A percentile compares a stretch with the other conserved stretches of the same genome.
phyloP scores from a whole-genome alignment of 2,888 invertebrate genomes.

The Caenorhabditis doughertyi region DNA sequence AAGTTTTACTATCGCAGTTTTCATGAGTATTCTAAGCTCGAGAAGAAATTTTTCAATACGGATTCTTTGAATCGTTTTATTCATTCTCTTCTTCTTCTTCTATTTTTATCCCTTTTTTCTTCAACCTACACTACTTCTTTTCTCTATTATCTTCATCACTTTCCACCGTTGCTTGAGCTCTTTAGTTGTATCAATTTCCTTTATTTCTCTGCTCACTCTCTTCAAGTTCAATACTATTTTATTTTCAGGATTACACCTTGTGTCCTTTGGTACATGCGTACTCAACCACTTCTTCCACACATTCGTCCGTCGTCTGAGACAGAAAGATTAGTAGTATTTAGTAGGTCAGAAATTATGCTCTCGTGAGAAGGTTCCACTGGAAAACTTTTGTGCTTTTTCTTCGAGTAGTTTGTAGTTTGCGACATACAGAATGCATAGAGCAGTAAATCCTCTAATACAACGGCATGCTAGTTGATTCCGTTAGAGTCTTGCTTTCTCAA shows the following conservation, averaged over 20 bases:
- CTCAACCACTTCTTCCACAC: slow-evolving; percentile 25
- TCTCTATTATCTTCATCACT: too few species aligned
- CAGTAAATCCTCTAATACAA: too few species aligned
- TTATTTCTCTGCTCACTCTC: slow-evolving; percentile 14
- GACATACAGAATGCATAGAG: too few species aligned
- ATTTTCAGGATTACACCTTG: slow-evolving; percentile 25
- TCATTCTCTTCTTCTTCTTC: not conserved
- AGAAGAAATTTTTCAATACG: not conserved
- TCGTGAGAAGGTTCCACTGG: too few species aligned
- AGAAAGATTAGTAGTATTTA: slow-evolving; percentile 29
- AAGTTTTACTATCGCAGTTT: too few species aligned
- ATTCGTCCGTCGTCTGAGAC: not conserved
- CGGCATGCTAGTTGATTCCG: too few species aligned
- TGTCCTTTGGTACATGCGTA: slow-evolving; percentile 44
- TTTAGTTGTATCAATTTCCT: slow-evolving; percentile 36
- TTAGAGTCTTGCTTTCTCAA: not conserved
- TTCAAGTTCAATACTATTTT: slow-evolving; percentile 11
- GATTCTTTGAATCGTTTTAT: not conserved
- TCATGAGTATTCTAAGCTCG: too few species aligned
- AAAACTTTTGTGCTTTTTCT: not conserved
- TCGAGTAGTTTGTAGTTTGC: too few species aligned
- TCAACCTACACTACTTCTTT: not conserved
- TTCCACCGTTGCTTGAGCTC: not conserved
- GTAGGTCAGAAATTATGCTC: not conserved
- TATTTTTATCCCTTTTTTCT: not conserved